Base-by-base conservation (phyloP, 2,888 invertebrate species). In the Zeuzera pyrina region DNA sequence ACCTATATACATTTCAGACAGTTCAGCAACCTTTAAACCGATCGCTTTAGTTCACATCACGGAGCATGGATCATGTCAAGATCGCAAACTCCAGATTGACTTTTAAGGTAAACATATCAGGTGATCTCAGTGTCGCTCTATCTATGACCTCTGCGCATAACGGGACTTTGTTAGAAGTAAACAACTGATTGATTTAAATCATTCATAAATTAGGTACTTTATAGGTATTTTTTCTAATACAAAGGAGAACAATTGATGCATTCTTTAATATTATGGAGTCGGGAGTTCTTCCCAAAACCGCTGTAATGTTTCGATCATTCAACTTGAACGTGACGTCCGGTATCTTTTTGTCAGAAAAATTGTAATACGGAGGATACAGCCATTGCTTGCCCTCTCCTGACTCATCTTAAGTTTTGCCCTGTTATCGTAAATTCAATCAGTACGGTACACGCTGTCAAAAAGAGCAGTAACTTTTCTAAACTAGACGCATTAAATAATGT, bases 321-420 rank as follows among this genome's bases (percentile, higher is more conserved):
- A 72, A 70, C 69, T 67, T 54, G 54, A 49, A 73, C 78, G 79
- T 79, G 79, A 76, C 71, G 57, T 74, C 76, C 78, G 78, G 65
- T 48, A 39, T 35, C 47, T 51, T 57, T 49, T 52, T 32, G 46
- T 47, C 45, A 39, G 43, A 44, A 51, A 54, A 57, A 57, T 58
- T 62, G 54, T 52, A 38, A 40, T 42, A 35, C 47, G 36, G 47
- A 43, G 42, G 34, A 51, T 64, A 61, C 61, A 68, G 59, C 54
- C 53, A 53, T n/a, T n/a, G n/a, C 50, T 52, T 57, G 56, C 49
- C 58, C 57, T 60, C 58, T 61, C 57, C 54, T 62, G 57, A 66
- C 47, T 60, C 56, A 57, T 58, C 54, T 57, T 35, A 41, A 45
- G 52, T 44, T 44, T 52, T 52, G 49, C 42, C 44, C 50, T 53